Conservation (phyloP, 2,888 invertebrate genomes). For the Drosophila pseudotalamancana region DNA sequence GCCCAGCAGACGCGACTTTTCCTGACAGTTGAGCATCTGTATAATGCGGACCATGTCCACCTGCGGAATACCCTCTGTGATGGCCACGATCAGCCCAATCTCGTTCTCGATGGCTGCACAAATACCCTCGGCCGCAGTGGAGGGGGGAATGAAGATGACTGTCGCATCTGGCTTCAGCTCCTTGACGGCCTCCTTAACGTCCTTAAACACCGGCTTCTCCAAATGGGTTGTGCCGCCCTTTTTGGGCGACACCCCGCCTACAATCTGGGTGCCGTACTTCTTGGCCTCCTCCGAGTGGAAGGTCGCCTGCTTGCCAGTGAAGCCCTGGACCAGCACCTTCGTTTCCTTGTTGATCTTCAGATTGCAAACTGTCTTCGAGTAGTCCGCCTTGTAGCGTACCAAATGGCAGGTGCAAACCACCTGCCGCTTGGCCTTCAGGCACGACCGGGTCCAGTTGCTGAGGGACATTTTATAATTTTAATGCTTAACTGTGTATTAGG, state of each 20-base stretch:
- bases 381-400: conserved; percentile 44
- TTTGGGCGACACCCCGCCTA: conserved; percentile 91
- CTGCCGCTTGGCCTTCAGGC: not conserved
- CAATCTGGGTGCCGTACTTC: conserved; percentile 97
- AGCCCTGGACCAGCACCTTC: conserved; percentile 98
- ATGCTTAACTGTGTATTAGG: not conserved
- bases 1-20: conserved; percentile 96
- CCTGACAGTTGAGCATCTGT: conserved; percentile 92
- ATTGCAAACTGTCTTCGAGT: conserved; percentile 86
- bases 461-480: conserved; percentile 20
- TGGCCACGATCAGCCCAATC: conserved; percentile 97
- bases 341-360: conserved; percentile 92
- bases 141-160: conserved; percentile 98
- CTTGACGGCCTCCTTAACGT: conserved; percentile 89
- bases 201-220: conserved; percentile 87
- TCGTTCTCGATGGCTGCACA: conserved; percentile 97
- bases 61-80: conserved; percentile 98
- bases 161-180: conserved; percentile 94
- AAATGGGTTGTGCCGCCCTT: conserved; percentile 93
- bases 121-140: conserved; percentile 94
- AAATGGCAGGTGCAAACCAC: not conserved
- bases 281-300: conserved; percentile 97
- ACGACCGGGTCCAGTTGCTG: conserved; percentile 6
- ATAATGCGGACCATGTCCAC: conserved; percentile 99
- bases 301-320: conserved; percentile 98